Evolutionary conservation across 1,140 invertebrate genomes (phyloP), one percentile per base, ranked within the genome.

Genomic region (Antheraea mylitta): DNA sequence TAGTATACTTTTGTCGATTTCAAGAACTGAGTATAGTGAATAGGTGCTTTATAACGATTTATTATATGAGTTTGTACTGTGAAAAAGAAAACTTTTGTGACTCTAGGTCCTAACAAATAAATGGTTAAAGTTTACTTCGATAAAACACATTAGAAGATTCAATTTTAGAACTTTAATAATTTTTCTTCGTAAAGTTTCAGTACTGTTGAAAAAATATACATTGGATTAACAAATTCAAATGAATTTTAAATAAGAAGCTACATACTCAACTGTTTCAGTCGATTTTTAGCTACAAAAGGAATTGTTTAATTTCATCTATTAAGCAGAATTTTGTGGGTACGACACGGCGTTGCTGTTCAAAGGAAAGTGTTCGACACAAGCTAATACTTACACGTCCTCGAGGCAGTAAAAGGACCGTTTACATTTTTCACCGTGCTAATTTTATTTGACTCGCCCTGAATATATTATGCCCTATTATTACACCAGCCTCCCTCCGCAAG

Each of bases 341-440:
- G 45, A 37, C 13, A 36, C 64, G 58, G 67, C 62, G 73, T 65
- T 69, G 66, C 42, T 64, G 38, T 66, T 74, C 69, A 76, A 77
- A 79, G 73, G 71, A 72, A 73, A 67, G 67, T 69, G 58, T 67
- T 64, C 62, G 61, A 60, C 66, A 74, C 73, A 74, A 69, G 73
- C 78, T 87, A 89, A 90, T 87, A 81, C 87, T 89, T 89, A 85
- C 87, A 90, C 88, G 89, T 89, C 83, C 78, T 82, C 81, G 73
- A 78, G 81, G 77, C 80, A 78, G 79, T 87, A 87, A 90, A 87
- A 86, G 81, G 81, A 78, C 80, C 87, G 87, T 88, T 90, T 89
- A 92, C 87, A 92, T 92, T 90, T 92, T 92, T 92, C 84, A 90
- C 81, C 87, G 86, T 90, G 83, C 89, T 91, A 89, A 91, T 91